A percentile compares a stretch with the other conserved stretches of the same genome.
phyloP scores from a whole-genome alignment of 1,140 invertebrate species.

The Dendroctonus valens region DNA sequence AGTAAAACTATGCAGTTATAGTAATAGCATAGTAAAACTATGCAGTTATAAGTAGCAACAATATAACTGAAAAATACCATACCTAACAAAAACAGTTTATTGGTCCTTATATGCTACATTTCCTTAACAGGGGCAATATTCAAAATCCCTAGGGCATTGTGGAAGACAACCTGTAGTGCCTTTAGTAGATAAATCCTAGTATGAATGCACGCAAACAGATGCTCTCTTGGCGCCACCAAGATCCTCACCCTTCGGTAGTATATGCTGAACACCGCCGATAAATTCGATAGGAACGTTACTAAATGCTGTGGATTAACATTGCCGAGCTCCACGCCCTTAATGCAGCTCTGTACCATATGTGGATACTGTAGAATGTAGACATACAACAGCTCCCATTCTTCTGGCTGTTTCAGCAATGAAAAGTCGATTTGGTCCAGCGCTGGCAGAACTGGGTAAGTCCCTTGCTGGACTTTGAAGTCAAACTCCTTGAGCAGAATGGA shows the following conservation, averaged over 20 bases:
- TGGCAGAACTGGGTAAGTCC: conserved; percentile 58
- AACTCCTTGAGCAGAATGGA: conserved; percentile 62
- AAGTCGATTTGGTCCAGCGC: conserved; percentile 59
- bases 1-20: too few relatives aligned
- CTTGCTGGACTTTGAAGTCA: conserved; percentile 52
- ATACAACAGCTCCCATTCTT: conserved; percentile 70
- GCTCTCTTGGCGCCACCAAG: conserved; percentile 60
- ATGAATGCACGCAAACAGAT: conserved; percentile 61
- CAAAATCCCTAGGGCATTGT: conserved; percentile 60
- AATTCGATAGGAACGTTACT: conserved; percentile 60
- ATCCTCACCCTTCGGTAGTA: conserved; percentile 70
- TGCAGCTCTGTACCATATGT: conserved; percentile 55
- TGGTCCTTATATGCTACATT: too few relatives aligned
- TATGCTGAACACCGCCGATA: conserved; percentile 65
- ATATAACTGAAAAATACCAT: too few relatives aligned
- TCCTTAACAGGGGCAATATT: conserved; percentile 62
- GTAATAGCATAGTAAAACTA: too few relatives aligned
- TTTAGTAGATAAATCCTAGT: conserved; percentile 66
- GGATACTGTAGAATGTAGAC: conserved; percentile 64
- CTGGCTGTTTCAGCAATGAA: conserved; percentile 60
- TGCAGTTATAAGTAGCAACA: too few relatives aligned
- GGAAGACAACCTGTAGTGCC: conserved; percentile 61
- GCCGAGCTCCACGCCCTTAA: conserved; percentile 53
- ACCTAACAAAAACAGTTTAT: too few relatives aligned
- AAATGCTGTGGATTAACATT: conserved; percentile 60